Percentiles rank a stretch among this genome's conserved stretches.
These are phyloP conservation scores for Mola mola DNA, from an alignment of 2,113 vertebrate genomes.

Conservation along the genomic window DNA sequence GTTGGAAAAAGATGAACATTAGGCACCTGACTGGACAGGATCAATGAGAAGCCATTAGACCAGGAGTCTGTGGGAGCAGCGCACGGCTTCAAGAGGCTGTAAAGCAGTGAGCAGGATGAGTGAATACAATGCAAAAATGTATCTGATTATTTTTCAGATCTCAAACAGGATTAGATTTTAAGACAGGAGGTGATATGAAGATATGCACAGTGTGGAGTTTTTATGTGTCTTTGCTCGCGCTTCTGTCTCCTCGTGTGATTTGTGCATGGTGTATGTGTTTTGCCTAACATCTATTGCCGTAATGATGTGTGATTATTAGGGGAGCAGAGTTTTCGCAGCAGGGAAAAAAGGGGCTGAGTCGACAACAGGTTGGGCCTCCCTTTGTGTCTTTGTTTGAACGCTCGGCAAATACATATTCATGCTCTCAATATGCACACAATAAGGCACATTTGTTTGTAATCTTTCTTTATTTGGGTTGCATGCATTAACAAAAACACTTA, in stretches of 20 bases:
- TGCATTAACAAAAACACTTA: constrained; percentile 51
- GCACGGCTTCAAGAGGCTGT: constrained; percentile 37
- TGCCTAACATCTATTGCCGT: constrained; percentile 72
- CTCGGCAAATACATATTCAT: constrained; percentile 76
- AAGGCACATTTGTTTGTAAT: constrained; percentile 59
- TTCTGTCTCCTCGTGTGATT: constrained; percentile 41
- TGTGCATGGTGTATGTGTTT: constrained; percentile 56
- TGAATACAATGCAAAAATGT: constrained; percentile 14
- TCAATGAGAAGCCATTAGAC: constrained; percentile 84
- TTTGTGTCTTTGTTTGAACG: constrained; percentile 73
- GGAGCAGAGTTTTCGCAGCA: constrained; percentile 68
- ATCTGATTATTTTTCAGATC: constrained; percentile 26
- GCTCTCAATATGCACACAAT: constrained; percentile 59
- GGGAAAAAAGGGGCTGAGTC: constrained; percentile 62
- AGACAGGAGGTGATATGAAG: not conserved
- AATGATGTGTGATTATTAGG: constrained; percentile 75
- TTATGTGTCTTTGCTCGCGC: constrained; percentile 36
- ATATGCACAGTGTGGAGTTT: constrained; percentile 44
- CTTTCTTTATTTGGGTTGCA: constrained; percentile 69
- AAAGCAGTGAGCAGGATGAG: constrained; percentile 16
- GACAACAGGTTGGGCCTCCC: constrained; percentile 75
- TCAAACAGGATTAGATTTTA: constrained; percentile 14
- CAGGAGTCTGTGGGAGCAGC: constrained; percentile 48
- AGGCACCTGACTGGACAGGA: constrained; percentile 79
- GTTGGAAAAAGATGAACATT: constrained; percentile 74